Conservation (phyloP, 2,113 vertebrate genomes). For the Crotalus horridus region DNA sequence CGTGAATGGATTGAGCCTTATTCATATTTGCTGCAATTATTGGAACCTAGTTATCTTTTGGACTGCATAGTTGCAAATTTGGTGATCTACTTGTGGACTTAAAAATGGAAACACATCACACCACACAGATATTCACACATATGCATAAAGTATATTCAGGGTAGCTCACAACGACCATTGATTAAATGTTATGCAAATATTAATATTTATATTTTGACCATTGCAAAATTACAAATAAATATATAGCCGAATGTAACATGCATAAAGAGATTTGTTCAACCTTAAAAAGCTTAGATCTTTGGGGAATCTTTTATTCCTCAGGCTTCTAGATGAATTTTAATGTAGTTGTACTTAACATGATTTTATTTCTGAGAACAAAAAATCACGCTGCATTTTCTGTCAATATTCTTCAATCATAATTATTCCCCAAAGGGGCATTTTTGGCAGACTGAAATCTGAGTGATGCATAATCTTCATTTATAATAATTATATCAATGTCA, state of each 20-base stretch:
- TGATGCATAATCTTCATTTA: constrained; percentile 38
- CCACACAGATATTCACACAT: not conserved
- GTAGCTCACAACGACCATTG: not conserved
- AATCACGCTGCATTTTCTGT: not conserved
- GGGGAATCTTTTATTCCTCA: not conserved
- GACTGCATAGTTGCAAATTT: not conserved
- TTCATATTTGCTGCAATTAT: not conserved
- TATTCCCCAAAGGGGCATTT: not conserved
- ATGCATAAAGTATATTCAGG: not conserved
- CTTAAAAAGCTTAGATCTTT: not conserved
- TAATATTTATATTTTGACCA: not conserved
- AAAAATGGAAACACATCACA: not conserved
- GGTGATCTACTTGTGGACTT: not conserved
- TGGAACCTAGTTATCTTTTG: not conserved
- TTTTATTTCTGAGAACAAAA: not conserved
- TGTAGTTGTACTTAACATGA: not conserved
- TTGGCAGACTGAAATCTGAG: constrained; percentile 33
- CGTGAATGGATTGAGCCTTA: not conserved
- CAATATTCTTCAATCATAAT: not conserved
- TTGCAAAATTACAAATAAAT: not conserved
- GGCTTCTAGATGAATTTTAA: not conserved
- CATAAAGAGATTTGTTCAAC: not conserved
- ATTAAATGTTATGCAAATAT: not conserved
- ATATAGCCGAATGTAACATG: not conserved
- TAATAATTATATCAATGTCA: constrained; percentile 49